Evolutionary conservation across 2,113 vertebrate genomes (phyloP).

Genomic region (Pteruthius melanotis): DNA sequence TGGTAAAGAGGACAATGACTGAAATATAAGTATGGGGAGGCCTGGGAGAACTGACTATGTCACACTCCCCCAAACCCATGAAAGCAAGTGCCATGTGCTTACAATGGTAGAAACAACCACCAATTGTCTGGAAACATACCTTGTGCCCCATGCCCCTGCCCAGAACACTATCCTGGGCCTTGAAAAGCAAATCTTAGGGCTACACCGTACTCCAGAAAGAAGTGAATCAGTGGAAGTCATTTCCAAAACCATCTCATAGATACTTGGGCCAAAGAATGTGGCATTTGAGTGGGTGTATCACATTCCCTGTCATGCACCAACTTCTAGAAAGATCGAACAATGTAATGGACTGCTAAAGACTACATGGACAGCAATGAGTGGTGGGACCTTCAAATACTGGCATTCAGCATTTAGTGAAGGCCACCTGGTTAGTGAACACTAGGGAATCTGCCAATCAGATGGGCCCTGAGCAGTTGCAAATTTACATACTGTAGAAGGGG

Average conservation of each 20-base stretch:
- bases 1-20: background rate
- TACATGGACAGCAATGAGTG: background rate
- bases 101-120: background rate
- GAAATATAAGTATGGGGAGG: background rate
- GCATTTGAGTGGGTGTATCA: background rate
- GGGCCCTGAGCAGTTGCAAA: background rate
- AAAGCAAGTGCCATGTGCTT: background rate
- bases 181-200: background rate
- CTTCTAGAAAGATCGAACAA: background rate
- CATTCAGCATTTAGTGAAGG: background rate
- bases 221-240: background rate
- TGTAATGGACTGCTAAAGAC: background rate
- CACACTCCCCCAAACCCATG: background rate
- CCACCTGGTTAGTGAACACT: background rate
- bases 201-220: background rate
- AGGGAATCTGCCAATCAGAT: background rate
- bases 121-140: background rate
- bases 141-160: background rate
- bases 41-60: accelerated
- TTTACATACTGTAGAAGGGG: background rate
- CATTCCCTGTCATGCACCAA: background rate
- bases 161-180: too few species aligned
- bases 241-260: background rate
- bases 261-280: background rate
- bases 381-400: background rate